Base-by-base conservation (phyloP, 2,797 vertebrate genomes). In the Spinus pinus region DNA sequence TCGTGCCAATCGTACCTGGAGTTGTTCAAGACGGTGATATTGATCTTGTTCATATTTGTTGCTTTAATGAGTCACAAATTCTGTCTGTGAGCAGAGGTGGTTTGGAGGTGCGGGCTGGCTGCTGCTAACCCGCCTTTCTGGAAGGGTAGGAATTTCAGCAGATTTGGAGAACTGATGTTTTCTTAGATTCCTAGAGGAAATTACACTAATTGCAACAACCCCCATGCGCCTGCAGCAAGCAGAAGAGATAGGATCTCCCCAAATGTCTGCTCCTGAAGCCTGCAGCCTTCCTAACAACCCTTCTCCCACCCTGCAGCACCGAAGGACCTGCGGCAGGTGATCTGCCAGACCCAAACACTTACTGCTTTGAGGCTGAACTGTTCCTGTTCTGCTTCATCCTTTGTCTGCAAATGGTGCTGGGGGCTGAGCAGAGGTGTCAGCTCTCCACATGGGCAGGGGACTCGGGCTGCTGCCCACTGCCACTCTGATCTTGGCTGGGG, bases 61-160 rank as follows among this genome's bases (percentile, higher is more conserved):
- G 84, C 94, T 81, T 90, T 95, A 95, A 95, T 94, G 93, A 96
- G 89, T 96, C 94, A 95, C 93, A 93, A 96, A 93, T 93, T 94
- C 87, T 91, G 94, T 84, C 92, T 84, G 73, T 3, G 25, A 95
- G 95, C 72, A 95, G 94, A 72, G 92, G 49, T 81, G 65, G 69
- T 93, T 86, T 66, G 94, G 89, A 88, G 82, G 84, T 93, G 93
- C 95, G 1, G 67, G 56, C 83, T 81, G 81, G 71, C 92, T 90
- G 88, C 85, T 56, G 66, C 69, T 91, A 94, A 90, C 95, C 73
- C 93, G 82, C 83, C 66, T 88, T 95, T 93, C 95, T 84, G 85
- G 95, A 94, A 93, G 75, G 70, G 87, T 93, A 91, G 91, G 92
- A 93, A 90, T 94, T 94, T 37, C 89, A 86, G 82, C 62, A 72